phyloP scores from a whole-genome alignment of 2,888 invertebrate species.

The Prenolepis imparis region DNA sequence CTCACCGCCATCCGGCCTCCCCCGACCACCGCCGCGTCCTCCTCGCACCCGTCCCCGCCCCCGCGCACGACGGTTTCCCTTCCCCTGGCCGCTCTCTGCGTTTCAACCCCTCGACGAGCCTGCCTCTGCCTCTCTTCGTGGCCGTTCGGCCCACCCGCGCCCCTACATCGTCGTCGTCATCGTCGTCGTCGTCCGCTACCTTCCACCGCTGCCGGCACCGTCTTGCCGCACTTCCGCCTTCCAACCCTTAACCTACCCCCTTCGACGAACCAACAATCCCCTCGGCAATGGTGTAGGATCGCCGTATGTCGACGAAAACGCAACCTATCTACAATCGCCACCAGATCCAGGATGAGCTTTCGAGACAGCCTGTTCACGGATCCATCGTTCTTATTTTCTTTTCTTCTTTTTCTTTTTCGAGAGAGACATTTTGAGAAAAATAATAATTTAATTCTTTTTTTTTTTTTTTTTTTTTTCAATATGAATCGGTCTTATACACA shows the following conservation, averaged over 20 bases:
- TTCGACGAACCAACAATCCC: conserved; percentile 78
- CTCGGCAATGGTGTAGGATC: conserved; percentile 71
- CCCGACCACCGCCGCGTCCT: conserved; percentile 62
- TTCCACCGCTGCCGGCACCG: conserved; percentile 74
- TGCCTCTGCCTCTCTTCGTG: conserved; percentile 76
- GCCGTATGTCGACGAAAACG: conserved; percentile 68
- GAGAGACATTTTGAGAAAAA: background rate
- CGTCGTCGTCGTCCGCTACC: conserved; percentile 75
- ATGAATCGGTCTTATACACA: too few relatives aligned
- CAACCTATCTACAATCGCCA: conserved; percentile 68
- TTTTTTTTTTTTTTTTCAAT: background rate
- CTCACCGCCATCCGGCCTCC: conserved; percentile 64
- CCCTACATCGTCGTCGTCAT: conserved; percentile 75
- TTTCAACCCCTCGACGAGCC: conserved; percentile 77
- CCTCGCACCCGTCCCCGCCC: conserved; percentile 28
- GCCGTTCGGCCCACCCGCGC: conserved; percentile 76
- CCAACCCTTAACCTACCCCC: conserved; percentile 81
- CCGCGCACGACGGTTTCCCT: conserved; percentile 63
- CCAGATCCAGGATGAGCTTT: conserved; percentile 21
- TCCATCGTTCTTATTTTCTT: background rate
- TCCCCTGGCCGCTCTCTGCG: conserved; percentile 71
- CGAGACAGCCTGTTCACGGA: conserved; percentile 15
- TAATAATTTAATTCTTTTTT: conserved; percentile 23
- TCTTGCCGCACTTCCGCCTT: conserved; percentile 82
- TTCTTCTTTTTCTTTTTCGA: too few relatives aligned